Evolutionary conservation across 2,113 vertebrate genomes (phyloP), one percentile per base, ranked within the genome.

Genomic region (Thryonomys swinderianus): DNA sequence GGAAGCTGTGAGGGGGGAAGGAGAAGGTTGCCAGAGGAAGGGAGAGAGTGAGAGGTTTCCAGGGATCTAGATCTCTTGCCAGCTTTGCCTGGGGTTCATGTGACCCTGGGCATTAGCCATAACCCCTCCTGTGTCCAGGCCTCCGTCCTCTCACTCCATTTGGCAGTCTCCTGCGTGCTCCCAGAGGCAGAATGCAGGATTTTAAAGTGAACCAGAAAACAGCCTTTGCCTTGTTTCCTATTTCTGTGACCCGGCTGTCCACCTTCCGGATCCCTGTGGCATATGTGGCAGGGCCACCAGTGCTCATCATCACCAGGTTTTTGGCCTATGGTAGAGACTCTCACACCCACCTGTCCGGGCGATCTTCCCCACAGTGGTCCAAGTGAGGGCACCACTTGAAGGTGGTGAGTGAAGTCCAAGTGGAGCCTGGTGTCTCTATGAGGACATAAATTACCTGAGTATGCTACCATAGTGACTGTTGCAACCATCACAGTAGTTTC

Each of bases 161-260:
- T 11, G 10, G 45, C 48, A 21, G 12, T 16, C 2, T n/a, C 21
- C 3, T 1, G 0, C 55, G 45, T 27, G 9, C 66, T 53, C 55
- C n/a, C 16, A 30, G 17, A 32, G 21, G n/a, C 18, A 87, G 55
- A 27, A n/a, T 20, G 9, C 5, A 9, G 61, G 74, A 55, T 71
- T 59, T 23, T 4, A 17, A 57, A 66, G 34, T 23, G 45, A 73
- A 21, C 30, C 5, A 66, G 55, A 37, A 80, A 27, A 37, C 11
- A 51, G 16, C 18, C 13, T 79, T 18, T 87, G 37, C 16, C 45
- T 42, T 73, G 0, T 5, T 17, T 45, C 2, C 55, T 48, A 16
- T 61, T 80, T 69, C 11, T 78, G 18, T 48, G 59, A 14, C 30
- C 79, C 64, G 76, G 8, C 30, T 18, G n/a, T 17, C 3, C 74